phyloP scores from a whole-genome alignment of 2,888 invertebrate genomes.

The Diarsia mendica region DNA sequence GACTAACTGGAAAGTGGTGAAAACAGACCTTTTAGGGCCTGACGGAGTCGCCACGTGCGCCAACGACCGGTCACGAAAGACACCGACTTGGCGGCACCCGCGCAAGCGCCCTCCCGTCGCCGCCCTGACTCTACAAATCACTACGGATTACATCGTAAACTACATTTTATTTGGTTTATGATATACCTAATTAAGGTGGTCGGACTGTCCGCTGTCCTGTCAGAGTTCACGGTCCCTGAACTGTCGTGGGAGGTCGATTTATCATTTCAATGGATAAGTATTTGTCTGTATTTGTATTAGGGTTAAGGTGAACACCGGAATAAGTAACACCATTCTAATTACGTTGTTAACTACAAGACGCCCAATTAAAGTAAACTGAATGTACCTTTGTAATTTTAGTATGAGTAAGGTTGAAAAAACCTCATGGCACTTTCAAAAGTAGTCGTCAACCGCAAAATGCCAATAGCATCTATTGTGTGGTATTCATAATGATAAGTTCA shows the following conservation, averaged over 20 bases:
- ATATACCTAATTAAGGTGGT: slow-evolving; percentile 69
- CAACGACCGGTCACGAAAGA: slow-evolving; percentile 56
- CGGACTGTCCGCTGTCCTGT: slow-evolving; percentile 54
- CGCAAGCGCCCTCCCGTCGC: slow-evolving; percentile 42
- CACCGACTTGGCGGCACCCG: slow-evolving; percentile 65
- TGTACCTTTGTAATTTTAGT: slow-evolving; percentile 8
- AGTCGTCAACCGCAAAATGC: slow-evolving; percentile 58
- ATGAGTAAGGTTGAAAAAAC: slow-evolving; percentile 26
- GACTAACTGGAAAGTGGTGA: slow-evolving; percentile 52
- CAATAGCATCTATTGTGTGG: slow-evolving; percentile 48
- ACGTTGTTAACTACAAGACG: slow-evolving; percentile 20
- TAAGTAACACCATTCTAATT: slow-evolving; percentile 27
- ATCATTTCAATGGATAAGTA: slow-evolving; percentile 43
- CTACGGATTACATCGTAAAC: slow-evolving; percentile 62
- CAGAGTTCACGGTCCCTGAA: slow-evolving; percentile 66
- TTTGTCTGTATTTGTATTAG: slow-evolving; percentile 45
- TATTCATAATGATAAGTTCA: slow-evolving; percentile 36
- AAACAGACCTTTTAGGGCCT: slow-evolving; percentile 56
- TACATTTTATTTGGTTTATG: slow-evolving; percentile 67
- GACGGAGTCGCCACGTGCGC: slow-evolving; percentile 59
- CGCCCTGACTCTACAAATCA: slow-evolving; percentile 58
- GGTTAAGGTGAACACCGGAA: slow-evolving; percentile 34
- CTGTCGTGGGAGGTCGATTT: slow-evolving; percentile 69
- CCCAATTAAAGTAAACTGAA: slow-evolving; percentile 26
- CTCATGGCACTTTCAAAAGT: slow-evolving; percentile 60